A percentile compares a stretch with the other conserved stretches of the same genome.
Evolutionary conservation across 2,888 invertebrate genomes (phyloP).

Genomic region (Pardosa pseudoannulata): DNA sequence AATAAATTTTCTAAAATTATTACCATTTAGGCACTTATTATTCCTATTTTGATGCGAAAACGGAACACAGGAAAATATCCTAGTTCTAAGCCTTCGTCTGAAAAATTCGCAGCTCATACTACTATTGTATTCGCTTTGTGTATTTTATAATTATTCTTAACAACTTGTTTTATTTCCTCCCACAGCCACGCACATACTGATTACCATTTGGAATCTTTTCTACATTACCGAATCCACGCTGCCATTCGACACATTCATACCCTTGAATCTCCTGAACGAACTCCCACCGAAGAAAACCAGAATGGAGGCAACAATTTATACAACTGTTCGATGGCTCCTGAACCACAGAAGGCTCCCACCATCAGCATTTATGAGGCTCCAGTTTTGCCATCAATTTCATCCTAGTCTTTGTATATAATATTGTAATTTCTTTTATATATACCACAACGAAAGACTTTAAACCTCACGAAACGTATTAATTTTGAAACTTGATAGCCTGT

Average conservation of each 20-base stretch:
- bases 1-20: no score
- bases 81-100: no score
- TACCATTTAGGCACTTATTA: no score
- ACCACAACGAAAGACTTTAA: neutral
- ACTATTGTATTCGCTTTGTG: no score
- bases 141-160: no score
- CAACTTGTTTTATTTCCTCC: no score
- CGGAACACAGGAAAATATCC: no score
- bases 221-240: constrained; percentile 94
- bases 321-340: constrained; percentile 42
- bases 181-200: constrained; percentile 79
- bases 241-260: constrained; percentile 76
- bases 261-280: constrained; percentile 33
- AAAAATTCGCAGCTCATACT: no score
- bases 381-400: constrained; percentile 40
- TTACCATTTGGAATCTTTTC: constrained; percentile 90
- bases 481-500: no score
- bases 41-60: no score
- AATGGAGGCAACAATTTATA: neutral
- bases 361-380: constrained; percentile 48
- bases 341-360: constrained; percentile 22
- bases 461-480: neutral
- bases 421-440: neutral
- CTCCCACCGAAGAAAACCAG: neutral
- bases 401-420: constrained; percentile 21